Evolutionary conservation across 2,797 vertebrate species (phyloP).

Genomic region (Discoglossus pictus): DNA sequence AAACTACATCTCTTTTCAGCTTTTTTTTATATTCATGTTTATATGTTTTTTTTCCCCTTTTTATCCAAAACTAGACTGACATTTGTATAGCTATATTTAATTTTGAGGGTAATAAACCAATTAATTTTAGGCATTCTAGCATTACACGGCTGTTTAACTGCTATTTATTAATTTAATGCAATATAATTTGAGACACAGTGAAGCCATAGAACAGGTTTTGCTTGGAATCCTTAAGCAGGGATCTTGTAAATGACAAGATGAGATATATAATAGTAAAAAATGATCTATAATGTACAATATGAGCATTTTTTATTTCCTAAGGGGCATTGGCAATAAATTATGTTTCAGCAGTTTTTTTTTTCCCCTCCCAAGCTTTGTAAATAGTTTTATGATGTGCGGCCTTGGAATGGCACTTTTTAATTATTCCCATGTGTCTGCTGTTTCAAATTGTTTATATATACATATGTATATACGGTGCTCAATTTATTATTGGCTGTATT

Average conservation of each 20-base stretch:
- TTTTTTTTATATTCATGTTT: not conserved
- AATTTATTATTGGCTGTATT: conserved; percentile 80
- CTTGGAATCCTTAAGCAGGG: conserved; percentile 69
- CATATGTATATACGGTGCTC: conserved; percentile 88
- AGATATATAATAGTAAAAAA: conserved; percentile 61
- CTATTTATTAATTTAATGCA: conserved; percentile 54
- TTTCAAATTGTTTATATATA: conserved; percentile 83
- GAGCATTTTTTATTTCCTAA: conserved; percentile 65
- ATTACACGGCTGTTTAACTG: conserved; percentile 7
- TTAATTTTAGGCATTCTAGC: conserved; percentile 53
- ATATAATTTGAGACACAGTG: conserved; percentile 60
- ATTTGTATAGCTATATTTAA: conserved; percentile 8
- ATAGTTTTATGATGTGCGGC: conserved; percentile 77
- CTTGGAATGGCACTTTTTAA: conserved; percentile 78
- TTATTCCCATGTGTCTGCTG: conserved; percentile 67
- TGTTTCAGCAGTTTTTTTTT: conserved; percentile 80
- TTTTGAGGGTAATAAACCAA: conserved; percentile 54
- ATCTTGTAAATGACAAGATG: conserved; percentile 71
- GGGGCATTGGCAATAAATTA: conserved; percentile 98
- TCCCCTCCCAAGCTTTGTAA: conserved; percentile 80
- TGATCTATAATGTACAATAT: conserved; percentile 56
- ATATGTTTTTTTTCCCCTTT: not conserved
- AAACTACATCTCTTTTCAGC: conserved; percentile 2
- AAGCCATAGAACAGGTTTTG: conserved; percentile 73
- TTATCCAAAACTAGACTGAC: not conserved